Evolutionary conservation across 1,140 invertebrate species (phyloP).

Genomic region (Neelides sp.): DNA sequence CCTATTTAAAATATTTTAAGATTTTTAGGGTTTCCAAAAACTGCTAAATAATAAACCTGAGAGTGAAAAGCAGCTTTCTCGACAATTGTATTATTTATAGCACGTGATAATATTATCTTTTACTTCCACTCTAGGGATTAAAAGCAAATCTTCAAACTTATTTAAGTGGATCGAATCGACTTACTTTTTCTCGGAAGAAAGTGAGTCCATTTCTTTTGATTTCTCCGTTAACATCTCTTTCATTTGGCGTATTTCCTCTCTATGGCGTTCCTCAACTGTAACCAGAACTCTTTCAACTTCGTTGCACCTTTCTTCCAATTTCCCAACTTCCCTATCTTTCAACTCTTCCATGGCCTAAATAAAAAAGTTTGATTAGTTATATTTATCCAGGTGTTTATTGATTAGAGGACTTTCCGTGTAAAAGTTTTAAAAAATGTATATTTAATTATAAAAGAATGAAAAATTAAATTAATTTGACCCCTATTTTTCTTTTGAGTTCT

Average conservation of each 20-base stretch:
- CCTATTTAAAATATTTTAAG: constrained; percentile 7
- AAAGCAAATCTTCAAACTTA: background rate
- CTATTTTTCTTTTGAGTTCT: constrained; percentile 21
- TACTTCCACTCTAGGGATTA: no score
- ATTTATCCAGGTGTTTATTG: constrained; percentile 3
- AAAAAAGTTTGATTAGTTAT: background rate
- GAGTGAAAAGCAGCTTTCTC: background rate
- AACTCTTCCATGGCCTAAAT: constrained; percentile 19
- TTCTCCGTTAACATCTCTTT: constrained; percentile 40
- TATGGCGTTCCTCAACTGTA: constrained; percentile 29
- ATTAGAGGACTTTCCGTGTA: background rate
- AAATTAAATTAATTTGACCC: constrained; percentile 10
- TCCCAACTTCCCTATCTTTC: constrained; percentile 20
- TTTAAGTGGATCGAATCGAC: background rate
- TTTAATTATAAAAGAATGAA: constrained; percentile 1
- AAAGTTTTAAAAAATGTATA: constrained; percentile 1
- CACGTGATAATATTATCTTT: background rate
- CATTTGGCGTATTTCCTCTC: constrained; percentile 39
- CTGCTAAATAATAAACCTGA: background rate
- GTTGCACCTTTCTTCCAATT: background rate
- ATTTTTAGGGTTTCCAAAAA: background rate
- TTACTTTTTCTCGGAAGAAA: constrained; percentile 37
- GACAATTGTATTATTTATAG: background rate
- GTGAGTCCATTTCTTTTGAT: constrained; percentile 37
- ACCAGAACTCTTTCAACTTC: constrained; percentile 15